Evolutionary conservation across 2,797 vertebrate species (phyloP), one percentile per base, ranked within the genome.

Genomic region (Notolepis coatsorum): DNA sequence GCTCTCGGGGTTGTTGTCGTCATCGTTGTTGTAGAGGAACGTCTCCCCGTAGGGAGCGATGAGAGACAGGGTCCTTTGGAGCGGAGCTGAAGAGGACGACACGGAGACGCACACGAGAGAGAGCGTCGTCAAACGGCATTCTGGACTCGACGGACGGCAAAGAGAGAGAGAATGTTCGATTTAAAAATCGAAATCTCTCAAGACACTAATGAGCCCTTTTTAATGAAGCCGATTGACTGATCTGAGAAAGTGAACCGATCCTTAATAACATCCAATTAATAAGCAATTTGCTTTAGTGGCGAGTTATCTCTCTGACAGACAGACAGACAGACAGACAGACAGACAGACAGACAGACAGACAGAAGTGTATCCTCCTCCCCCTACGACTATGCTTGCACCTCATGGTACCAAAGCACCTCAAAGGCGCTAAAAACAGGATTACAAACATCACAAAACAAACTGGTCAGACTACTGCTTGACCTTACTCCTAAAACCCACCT

Each of bases 41-140:
- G 92, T 91, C 81, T 98, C 96, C 73, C 95, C 95, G 45, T 97
- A 97, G n/a, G 96, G 96, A 85, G 87, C 89, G 51, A 97, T 95
- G 24, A 92, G 72, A 3, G 84, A 86, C 82, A 73, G 53, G 76
- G 88, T 90, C 84, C 88, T 92, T 71, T 93, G 90, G 60, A 72
- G 70, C 28, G 71, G 65, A 82, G 85, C 89, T 94, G 84, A 82
- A 72, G 84, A 56, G 86, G 72, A 80, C 48, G 63, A 87, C 63
- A 76, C 28, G 82, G 21, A 50, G 48, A 62, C 12, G 15, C 47
- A 42, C 18, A 24, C 24, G n/a, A 23, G 23, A 17, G n/a, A 13
- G 15, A 3, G 15, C 35, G 15, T n/a, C 5, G 35, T 10, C 10
- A 3, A 10, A n/a, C 12, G 35, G 12, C 35, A 10, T 37, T 12